These are phyloP conservation scores for Odocoileus hemionus DNA, from an alignment of 2,113 vertebrate species.

Conservation along the genomic window DNA sequence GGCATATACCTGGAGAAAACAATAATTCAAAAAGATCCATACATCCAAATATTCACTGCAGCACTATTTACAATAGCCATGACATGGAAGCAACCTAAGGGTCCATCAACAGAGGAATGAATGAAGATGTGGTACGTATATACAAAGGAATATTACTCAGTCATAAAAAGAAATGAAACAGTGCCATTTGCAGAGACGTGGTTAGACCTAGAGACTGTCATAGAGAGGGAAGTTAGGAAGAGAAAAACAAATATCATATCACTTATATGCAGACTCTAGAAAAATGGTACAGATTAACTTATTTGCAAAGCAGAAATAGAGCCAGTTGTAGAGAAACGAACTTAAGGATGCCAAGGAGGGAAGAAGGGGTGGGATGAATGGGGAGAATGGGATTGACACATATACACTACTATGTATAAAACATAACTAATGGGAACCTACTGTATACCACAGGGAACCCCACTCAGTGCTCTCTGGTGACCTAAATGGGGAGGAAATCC, in stretches of 20 bases:
- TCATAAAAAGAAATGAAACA: not conserved
- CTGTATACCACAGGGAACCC: not conserved
- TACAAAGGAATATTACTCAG: not conserved
- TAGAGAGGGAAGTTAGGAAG: not conserved
- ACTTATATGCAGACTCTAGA: not conserved
- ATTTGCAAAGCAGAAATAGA: not conserved
- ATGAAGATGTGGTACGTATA: not conserved
- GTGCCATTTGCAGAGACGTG: not conserved
- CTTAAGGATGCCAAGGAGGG: not conserved
- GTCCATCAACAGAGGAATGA: not conserved
- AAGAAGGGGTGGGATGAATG: not conserved
- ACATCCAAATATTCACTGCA: not conserved
- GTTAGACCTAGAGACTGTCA: not conserved
- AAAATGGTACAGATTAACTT: not conserved
- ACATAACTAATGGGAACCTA: not conserved
- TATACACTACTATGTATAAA: not conserved
- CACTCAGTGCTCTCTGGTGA: not conserved
- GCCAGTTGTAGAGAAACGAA: not conserved
- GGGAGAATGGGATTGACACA: not conserved
- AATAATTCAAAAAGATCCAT: not conserved
- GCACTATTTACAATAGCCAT: not conserved
- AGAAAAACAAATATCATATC: not conserved
- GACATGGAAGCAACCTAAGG: not conserved
- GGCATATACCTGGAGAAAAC: not conserved
- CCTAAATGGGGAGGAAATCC: not conserved